A percentile compares a stretch with the other conserved stretches of the same genome.
These are phyloP conservation scores for Parnassius glacialis DNA, from an alignment of 2,888 invertebrate genomes.

Conservation along the genomic window DNA sequence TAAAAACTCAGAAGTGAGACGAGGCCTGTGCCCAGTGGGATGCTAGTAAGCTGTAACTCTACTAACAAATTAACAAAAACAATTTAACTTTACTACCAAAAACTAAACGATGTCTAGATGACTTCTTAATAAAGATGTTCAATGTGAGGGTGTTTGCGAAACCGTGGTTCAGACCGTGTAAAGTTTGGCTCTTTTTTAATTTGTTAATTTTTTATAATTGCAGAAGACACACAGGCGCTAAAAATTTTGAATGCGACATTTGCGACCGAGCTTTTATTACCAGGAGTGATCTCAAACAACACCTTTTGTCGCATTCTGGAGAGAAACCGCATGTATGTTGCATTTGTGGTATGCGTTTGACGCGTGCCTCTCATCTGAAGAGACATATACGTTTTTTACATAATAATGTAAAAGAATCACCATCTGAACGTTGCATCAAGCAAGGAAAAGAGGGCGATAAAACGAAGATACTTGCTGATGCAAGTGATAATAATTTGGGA, in stretches of 20 bases:
- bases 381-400: slow-evolving; percentile 62
- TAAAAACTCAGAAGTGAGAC: too few species aligned
- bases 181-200: too few species aligned
- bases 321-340: slow-evolving; percentile 64
- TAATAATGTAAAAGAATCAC: slow-evolving; percentile 40
- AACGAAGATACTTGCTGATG: slow-evolving; percentile 32
- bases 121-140: too few species aligned
- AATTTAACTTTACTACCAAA: too few species aligned
- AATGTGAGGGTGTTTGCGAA: too few species aligned
- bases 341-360: slow-evolving; percentile 61
- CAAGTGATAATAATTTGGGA: not conserved
- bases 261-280: slow-evolving; percentile 70
- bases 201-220: slow-evolving; percentile 32
- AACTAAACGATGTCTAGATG: too few species aligned
- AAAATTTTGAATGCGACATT: slow-evolving; percentile 65
- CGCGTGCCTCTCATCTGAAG: slow-evolving; percentile 66
- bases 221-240: slow-evolving; percentile 75
- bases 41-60: too few species aligned
- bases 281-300: slow-evolving; percentile 70
- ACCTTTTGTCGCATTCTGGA: slow-evolving; percentile 61
- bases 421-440: not conserved
- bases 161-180: too few species aligned
- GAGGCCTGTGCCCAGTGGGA: too few species aligned
- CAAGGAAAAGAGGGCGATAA: slow-evolving; percentile 3
- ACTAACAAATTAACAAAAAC: too few species aligned